Evolutionary conservation across 2,113 vertebrate genomes (phyloP).

Genomic region (Dasyornis broadbenti): DNA sequence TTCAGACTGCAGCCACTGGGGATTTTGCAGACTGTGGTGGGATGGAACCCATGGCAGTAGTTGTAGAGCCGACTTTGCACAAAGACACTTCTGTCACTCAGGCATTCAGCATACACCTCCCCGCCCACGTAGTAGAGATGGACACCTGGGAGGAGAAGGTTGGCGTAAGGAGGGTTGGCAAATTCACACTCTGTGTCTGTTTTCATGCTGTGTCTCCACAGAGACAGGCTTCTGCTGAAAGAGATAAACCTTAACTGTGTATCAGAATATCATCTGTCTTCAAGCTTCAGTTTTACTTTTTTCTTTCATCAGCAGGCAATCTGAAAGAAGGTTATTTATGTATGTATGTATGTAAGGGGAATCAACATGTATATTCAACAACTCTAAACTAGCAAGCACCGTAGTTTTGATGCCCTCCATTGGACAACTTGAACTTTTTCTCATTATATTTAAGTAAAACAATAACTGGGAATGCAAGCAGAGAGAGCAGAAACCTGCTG

Average conservation of each 20-base stretch:
- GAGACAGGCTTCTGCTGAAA: not conserved
- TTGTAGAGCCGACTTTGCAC: constrained; percentile 98
- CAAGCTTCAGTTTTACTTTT: not conserved
- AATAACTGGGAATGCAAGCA: not conserved
- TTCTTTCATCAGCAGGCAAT: not conserved
- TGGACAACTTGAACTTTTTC: not conserved
- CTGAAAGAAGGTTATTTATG: not conserved
- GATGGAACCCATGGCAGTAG: constrained; percentile 95
- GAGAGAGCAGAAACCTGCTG: not conserved
- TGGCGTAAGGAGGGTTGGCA: not conserved
- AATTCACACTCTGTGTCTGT: not conserved
- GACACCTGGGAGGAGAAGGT: constrained; percentile 76
- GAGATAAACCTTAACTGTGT: not conserved
- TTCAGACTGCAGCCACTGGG: constrained; percentile 95
- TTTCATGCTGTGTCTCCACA: not conserved
- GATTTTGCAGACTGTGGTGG: constrained; percentile 97
- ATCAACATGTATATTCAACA: not conserved
- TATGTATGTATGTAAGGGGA: not conserved
- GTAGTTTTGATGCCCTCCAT: not conserved
- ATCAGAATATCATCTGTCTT: not conserved
- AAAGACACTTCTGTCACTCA: constrained; percentile 97
- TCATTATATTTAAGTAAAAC: not conserved
- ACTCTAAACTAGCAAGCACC: not conserved
- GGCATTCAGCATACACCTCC: constrained; percentile 94
- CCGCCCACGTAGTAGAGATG: constrained; percentile 96